Evolutionary conservation across 2,113 vertebrate species (phyloP), one percentile per base, ranked within the genome.

Genomic region (Chaetops frenatus): DNA sequence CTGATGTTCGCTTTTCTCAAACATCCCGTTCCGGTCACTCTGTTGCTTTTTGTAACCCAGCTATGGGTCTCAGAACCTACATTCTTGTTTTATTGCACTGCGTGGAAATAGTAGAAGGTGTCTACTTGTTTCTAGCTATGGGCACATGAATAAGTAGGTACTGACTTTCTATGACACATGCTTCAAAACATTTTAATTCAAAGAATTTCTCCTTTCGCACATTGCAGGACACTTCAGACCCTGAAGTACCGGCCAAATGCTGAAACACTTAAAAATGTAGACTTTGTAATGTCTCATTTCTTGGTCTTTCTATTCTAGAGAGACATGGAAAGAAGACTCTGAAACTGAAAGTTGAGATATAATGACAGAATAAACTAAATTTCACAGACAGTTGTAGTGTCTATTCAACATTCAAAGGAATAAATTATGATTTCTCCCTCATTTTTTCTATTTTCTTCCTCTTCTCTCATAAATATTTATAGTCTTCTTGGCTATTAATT

Each of bases 401-500:
- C 17, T 64, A 15, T 47, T 50, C n/a, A 70, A 9, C 50, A 51
- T 29, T 81, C 13, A 51, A 58, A 70, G 20, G 25, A 86, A 77
- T 7, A 88, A 81, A 79, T 69, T 33, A 28, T 31, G 38, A 53
- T 35, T 79, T 72, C 70, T 61, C 51, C 19, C 17, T 69, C 29
- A 29, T 56, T 31, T 45, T 42, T 56, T 31, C 29, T 51, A 25
- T 50, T 92, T 80, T 53, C 22, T 76, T 58, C 21, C 10, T 77
- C 12, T 15, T 77, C 77, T 57, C 25, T 91, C 29, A 73, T 96
- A 86, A 92, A 92, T 92, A 94, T 92, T 90, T 90, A 91, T 44
- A 10, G 35, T 23, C 19, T 69, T 42, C 36, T 31, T 69, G 56
- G 48, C 21, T 81, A 73, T 83, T 94, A 36, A 66, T 94, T 94